Evolutionary conservation across 1,140 invertebrate genomes (phyloP), one percentile per base, ranked within the genome.

Genomic region (Phymastichus coffea): DNA sequence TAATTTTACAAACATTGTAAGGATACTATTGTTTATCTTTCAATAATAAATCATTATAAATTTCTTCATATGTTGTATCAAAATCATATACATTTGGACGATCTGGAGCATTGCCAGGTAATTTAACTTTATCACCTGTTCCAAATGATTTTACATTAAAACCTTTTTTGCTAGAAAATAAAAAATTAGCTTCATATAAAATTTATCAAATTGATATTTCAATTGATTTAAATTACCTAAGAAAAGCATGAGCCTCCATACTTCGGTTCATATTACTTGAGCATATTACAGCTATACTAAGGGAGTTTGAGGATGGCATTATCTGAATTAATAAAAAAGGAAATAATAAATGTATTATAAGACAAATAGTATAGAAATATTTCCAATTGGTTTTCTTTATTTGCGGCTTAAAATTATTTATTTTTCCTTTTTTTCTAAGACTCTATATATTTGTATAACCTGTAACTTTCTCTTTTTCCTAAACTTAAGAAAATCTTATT

Each of bases 211-310:
- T 17, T 8, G 14, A 35, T 8, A 40, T 9, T 37, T 26, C 15
- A 33, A 25, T 41, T 15, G 17, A 22, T 2, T n/a, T 46, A 15
- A 4, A 12, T 48, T 72, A 80, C 78, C 91, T 89, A 19, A 99
- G 78, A 79, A 97, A 96, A 52, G 92, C 92, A 84, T 99, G 97
- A 12, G 97, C 96, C 83, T 99, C 97, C 97, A 99, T 99, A 70
- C 94, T 98, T 60, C 97, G 84, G 74, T 99, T 99, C 93, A 99
- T 98, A 78, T 99, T 99, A 70, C 95, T 97, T 4, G 95, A 98
- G 80, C 97, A 99, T 63, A 97, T 93, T 43, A 99, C 94, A 10
- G 97, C 97, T 70, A 98, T 86, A 73, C 85, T 88, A 66, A 96
- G 82, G 69, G 88, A 84, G 63, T 67, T 81, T 1, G 70, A 64